These are phyloP conservation scores for Ridgeia piscesae DNA, from an alignment of 1,140 invertebrate genomes.

Conservation along the genomic window DNA sequence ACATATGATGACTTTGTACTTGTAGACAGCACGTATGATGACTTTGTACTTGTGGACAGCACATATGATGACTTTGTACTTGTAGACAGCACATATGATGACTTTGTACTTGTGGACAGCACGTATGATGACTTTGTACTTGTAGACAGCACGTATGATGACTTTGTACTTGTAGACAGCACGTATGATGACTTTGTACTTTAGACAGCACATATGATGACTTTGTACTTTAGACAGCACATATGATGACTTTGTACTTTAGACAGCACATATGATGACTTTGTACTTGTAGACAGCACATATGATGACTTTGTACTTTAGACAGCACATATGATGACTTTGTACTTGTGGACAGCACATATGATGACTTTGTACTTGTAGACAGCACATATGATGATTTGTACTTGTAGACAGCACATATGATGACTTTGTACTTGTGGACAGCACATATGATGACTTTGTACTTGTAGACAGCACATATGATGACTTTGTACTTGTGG, in stretches of 20 bases:
- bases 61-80: too few species aligned
- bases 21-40: slow-evolving; percentile 24
- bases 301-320: slow-evolving; percentile 30
- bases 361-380: slow-evolving; percentile 30
- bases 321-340: too few species aligned
- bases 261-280: too few species aligned
- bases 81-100: slow-evolving; percentile 24
- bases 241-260: slow-evolving; percentile 30
- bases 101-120: too few species aligned
- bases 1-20: slow-evolving; percentile 28
- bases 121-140: too few species aligned
- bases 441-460: too few species aligned
- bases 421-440: slow-evolving; percentile 29
- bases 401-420: slow-evolving; percentile 19
- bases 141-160: slow-evolving; percentile 24
- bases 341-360: slow-evolving; percentile 14
- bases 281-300: slow-evolving; percentile 10
- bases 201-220: slow-evolving; percentile 26
- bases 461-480: slow-evolving; percentile 19
- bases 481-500: slow-evolving; percentile 29
- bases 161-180: slow-evolving; percentile 18
- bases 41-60: too few species aligned
- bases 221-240: slow-evolving; percentile 19
- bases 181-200: slow-evolving; percentile 28
- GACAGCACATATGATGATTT: too few species aligned